Base-by-base conservation (phyloP, 2,888 invertebrate genomes). In the Sceliomorpha sp. region DNA sequence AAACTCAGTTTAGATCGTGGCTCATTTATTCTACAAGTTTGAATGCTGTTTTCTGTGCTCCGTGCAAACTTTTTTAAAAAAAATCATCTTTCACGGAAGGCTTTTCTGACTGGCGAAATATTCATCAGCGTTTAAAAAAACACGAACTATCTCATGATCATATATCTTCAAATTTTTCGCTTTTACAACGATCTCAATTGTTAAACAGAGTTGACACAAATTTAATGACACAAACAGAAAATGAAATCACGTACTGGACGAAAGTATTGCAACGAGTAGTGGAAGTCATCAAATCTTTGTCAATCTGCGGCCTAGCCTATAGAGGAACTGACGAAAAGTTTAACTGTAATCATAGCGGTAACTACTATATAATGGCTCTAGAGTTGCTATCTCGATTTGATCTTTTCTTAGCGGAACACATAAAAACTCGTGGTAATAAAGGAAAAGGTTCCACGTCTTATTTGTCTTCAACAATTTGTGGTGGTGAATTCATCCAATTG, bases 321-420 rank as follows among this genome's bases (percentile, higher is more conserved):
- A 62, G 31, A 12, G 45, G 62, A 24, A 31, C 14, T 20, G 9
- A 37, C 8, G 44, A 42, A 34, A 59, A 50, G 15, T 55, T 55
- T 36, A 15, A 15, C 5, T 3, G 4, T 4, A 8, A 2, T 32
- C 73, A 76, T 50, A 80, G 74, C 56, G 77, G 77, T 48, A 81
- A 81, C 74, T 79, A 40, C 32, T 13, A 75, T 75, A 70, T 32
- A 31, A 76, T 74, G 73, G 37, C 60, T 55, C 62, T 74, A 56
- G 78, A 81, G 75, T 68, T 81, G 24, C 42, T 81, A 62, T 72
- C 78, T 5, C 73, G 74, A 45, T 81, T 78, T 42, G 78, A 81
- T 75, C 76, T 77, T 20, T 79, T 81, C 56, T 62, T 80, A 69
- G 70, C 60, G 17, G 51, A 34, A 39, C 82, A 81, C 55, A 75